Conservation (phyloP, 2,113 vertebrate genomes). For the Pseudorasbora parva region DNA sequence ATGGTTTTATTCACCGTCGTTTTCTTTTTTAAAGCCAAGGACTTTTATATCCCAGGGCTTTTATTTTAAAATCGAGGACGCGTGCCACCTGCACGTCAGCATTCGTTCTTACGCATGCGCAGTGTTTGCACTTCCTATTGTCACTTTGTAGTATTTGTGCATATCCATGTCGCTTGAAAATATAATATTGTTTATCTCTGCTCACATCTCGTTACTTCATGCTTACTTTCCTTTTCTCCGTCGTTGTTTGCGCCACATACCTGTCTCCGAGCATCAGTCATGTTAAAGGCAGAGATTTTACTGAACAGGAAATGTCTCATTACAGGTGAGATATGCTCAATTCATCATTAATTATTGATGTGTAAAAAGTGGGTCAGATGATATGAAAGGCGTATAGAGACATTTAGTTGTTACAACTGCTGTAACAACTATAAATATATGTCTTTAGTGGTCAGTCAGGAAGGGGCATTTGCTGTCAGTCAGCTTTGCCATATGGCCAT, state of each 20-base stretch:
- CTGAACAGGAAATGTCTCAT: slow-evolving; percentile 54
- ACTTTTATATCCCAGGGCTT: neutral
- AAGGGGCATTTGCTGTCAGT: neutral
- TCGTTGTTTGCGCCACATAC: slow-evolving; percentile 43
- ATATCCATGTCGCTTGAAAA: neutral
- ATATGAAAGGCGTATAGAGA: too few species aligned
- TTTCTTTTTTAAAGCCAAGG: too few species aligned
- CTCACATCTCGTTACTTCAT: slow-evolving; percentile 44
- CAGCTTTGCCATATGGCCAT: neutral
- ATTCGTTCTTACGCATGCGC: slow-evolving; percentile 24
- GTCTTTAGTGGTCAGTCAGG: too few species aligned
- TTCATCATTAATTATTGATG: neutral
- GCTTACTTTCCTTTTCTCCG: slow-evolving; percentile 48
- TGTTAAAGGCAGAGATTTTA: slow-evolving; percentile 41
- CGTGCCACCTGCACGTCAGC: slow-evolving; percentile 7
- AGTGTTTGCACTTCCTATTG: slow-evolving; percentile 27
- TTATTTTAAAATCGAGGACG: neutral
- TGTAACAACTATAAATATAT: neutral
- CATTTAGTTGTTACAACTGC: neutral
- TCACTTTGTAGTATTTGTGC: neutral
- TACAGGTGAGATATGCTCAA: slow-evolving; percentile 33
- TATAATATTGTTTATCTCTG: neutral
- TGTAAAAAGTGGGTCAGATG: neutral
- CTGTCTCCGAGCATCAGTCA: slow-evolving; percentile 45
- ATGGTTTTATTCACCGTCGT: neutral